Evolutionary conservation across 2,888 invertebrate genomes (phyloP).

Genomic region (Phalangium opilio): DNA sequence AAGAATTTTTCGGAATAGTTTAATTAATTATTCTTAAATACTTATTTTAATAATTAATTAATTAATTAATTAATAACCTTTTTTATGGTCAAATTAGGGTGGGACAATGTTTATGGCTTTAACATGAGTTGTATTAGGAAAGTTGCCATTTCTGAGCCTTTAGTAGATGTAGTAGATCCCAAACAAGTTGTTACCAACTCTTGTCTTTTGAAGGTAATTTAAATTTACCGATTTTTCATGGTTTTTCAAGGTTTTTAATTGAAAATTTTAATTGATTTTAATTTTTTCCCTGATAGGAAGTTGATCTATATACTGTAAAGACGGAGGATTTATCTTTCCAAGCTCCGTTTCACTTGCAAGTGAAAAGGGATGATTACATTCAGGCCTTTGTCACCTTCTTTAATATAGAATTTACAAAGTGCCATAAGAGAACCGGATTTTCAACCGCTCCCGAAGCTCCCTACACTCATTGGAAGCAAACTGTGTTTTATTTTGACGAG

Average conservation of each 20-base stretch:
- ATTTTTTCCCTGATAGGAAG: conserved; percentile 47
- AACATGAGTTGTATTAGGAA: conserved; percentile 98
- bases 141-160: conserved; percentile 92
- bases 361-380: conserved; percentile 79
- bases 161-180: conserved; percentile 96
- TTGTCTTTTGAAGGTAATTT: conserved; percentile 58
- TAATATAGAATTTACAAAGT: conserved; percentile 98
- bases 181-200: conserved; percentile 96
- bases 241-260: neutral
- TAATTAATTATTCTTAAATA: neutral
- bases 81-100: conserved; percentile 39
- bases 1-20: conserved; percentile 19
- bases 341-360: conserved; percentile 43
- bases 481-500: conserved; percentile 94
- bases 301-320: conserved; percentile 95
- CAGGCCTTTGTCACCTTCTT: conserved; percentile 98
- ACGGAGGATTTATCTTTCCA: conserved; percentile 85
- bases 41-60: neutral
- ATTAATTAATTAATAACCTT: neutral
- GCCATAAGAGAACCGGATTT: conserved; percentile 95
- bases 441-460: conserved; percentile 90
- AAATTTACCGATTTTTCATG: no score
- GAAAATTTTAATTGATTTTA: neutral
- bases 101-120: conserved; percentile 99
- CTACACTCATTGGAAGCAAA: conserved; percentile 99